A percentile compares a stretch with the other conserved stretches of the same genome.
These are phyloP conservation scores for Microcebus murinus DNA, from an alignment of 2,113 vertebrate genomes.

Conservation along the genomic window DNA sequence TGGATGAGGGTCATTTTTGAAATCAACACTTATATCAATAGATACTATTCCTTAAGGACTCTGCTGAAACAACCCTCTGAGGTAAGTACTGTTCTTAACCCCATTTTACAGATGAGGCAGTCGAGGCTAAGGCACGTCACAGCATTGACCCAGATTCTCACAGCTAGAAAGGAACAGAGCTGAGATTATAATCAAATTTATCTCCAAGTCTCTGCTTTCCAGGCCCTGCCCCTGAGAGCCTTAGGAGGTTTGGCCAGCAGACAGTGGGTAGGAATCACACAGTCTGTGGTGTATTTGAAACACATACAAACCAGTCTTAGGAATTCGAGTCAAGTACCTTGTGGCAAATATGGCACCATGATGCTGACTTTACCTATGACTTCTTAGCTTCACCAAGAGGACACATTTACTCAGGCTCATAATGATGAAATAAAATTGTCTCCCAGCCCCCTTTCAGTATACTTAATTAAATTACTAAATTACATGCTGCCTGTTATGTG, in stretches of 20 bases:
- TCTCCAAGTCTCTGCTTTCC: background rate
- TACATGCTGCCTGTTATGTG: slow-evolving; percentile 43
- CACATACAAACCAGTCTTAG: background rate
- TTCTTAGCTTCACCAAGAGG: background rate
- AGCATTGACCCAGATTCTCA: background rate
- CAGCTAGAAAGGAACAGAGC: background rate
- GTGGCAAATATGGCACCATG: background rate
- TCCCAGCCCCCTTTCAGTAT: background rate
- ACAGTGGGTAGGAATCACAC: background rate
- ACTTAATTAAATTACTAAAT: slow-evolving; percentile 55
- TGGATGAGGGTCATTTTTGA: background rate
- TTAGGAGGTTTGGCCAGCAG: background rate
- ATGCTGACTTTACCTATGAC: background rate
- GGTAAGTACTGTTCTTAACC: background rate
- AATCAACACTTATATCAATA: background rate
- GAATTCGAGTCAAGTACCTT: background rate
- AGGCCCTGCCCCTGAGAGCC: background rate
- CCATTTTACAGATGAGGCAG: background rate
- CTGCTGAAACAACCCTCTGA: background rate
- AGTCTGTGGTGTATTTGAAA: background rate
- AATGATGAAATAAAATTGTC: background rate
- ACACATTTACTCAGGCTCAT: background rate
- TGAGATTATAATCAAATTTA: background rate
- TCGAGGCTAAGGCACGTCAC: background rate
- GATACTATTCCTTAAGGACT: background rate